Conservation (phyloP, 1,140 invertebrate genomes). For the Lordiphosa clarofinis region DNA sequence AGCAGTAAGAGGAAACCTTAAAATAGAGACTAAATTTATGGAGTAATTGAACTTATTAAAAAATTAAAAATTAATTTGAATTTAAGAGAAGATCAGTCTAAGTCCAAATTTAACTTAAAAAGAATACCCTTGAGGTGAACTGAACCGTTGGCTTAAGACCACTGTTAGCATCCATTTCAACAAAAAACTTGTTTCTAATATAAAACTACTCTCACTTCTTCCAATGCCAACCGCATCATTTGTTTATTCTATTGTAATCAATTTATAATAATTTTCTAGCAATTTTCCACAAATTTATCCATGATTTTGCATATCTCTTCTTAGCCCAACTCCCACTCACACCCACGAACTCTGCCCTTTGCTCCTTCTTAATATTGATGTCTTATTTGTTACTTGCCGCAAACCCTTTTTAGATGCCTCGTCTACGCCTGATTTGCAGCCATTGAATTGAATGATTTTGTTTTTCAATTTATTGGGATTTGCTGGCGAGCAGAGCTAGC, state of each 20-base stretch:
- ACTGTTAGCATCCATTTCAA: too few relatives aligned
- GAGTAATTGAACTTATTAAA: too few relatives aligned
- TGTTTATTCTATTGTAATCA: conserved; percentile 3
- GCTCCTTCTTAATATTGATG: conserved; percentile 40
- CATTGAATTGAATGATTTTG: conserved; percentile 77
- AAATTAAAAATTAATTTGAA: background rate
- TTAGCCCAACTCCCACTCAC: too few relatives aligned
- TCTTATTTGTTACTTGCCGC: conserved; percentile 50
- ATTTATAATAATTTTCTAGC: conserved; percentile 4
- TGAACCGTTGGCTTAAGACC: too few relatives aligned
- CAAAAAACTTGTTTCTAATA: background rate
- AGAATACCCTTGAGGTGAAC: too few relatives aligned
- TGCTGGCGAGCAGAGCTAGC: conserved; percentile 13
- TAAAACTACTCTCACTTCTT: background rate
- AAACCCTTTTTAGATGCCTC: conserved; percentile 45
- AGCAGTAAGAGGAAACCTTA: too few relatives aligned
- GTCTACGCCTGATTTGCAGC: conserved; percentile 64
- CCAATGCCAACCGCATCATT: background rate
- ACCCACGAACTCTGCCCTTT: background rate
- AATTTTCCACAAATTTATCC: background rate
- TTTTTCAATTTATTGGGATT: conserved; percentile 78
- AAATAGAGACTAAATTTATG: too few relatives aligned
- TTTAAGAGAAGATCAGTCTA: too few relatives aligned
- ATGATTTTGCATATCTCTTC: conserved; percentile 13
- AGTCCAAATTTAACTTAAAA: too few relatives aligned